Base-by-base conservation (phyloP, 2,888 invertebrate species). In the Dicycla oo region DNA sequence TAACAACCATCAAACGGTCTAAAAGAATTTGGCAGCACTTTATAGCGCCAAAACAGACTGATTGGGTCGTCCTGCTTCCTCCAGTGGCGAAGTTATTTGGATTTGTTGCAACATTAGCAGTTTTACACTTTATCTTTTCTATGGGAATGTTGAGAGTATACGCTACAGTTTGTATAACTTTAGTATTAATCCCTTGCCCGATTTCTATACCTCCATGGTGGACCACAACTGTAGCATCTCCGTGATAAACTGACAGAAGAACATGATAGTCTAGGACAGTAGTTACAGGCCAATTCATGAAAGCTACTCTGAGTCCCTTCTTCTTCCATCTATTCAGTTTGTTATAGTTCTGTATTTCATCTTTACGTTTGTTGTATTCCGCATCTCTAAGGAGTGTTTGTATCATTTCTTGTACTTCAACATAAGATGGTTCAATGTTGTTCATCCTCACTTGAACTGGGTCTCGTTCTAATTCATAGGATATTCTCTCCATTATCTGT, bases 151-250 rank as follows among this genome's bases (percentile, higher is more conserved):
- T 97, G 0, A 98, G 93, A 4, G 96, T 96, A 86, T 97, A 96
- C 0, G 98, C 98, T 7, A 93, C 91, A 3, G 97, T 96, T 94
- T 98, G 97, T 7, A 97, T 96, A 1, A 97, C 96, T 96, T 97
- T 94, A 2, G 98, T 98, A 81, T 98, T 94, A 61, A 98, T 96
- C 15, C 98, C 98, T 94, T 98, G 98, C 0, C 98, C 98, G 88
- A 97, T 97, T 94, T 98, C 98, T 43, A 97, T 94, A 2, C 97
- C 98, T 20, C 97, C 97, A 83, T 98, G 98, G 3, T 97, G 93
- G 11, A 98, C 93, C 0, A 97, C 96, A 1, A 98, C 97, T 0
- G 97, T 97, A 1, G 97, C 98, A 89, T 98, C 98, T 4, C 96
- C 96, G 34, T 97, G 97, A 87, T 97, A 98, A 71, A 98, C 97